Percentiles rank a stretch among this genome's conserved stretches.
Evolutionary conservation across 2,888 invertebrate genomes (phyloP).

Genomic region (Polylopha cassiicola): DNA sequence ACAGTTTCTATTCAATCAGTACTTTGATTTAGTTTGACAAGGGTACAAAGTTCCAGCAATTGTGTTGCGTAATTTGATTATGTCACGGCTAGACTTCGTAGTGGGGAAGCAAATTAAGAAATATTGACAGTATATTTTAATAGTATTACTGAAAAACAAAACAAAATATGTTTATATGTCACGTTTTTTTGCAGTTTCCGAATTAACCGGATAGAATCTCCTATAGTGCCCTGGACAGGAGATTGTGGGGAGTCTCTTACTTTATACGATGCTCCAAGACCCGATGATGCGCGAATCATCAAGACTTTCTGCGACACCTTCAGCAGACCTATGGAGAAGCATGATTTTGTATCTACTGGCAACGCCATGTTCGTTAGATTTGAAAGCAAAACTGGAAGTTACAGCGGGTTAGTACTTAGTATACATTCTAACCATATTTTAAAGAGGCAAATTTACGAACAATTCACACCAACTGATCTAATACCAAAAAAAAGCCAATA

Average conservation of each 20-base stretch:
- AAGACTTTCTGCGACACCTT: conserved; percentile 97
- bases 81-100: no score
- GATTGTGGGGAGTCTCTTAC: conserved; percentile 95
- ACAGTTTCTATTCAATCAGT: no score
- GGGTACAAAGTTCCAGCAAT: no score
- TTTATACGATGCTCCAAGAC: conserved; percentile 90
- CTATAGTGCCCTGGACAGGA: conserved; percentile 89
- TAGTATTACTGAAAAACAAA: not conserved
- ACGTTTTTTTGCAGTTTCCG: conserved; percentile 80
- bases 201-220: conserved; percentile 92
- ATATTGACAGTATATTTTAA: not conserved
- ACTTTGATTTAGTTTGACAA: no score
- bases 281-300: conserved; percentile 92
- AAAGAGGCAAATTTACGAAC: no score
- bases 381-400: conserved; percentile 94
- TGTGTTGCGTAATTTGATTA: no score
- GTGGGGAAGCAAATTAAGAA: no score
- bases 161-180: no score
- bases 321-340: conserved; percentile 94
- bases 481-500: no score
- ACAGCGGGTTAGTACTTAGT: conserved; percentile 81
- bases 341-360: conserved; percentile 93
- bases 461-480: no score
- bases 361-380: conserved; percentile 92
- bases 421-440: not conserved